phyloP scores from a whole-genome alignment of 1,140 invertebrate genomes.

The Nixonia krombeini region DNA sequence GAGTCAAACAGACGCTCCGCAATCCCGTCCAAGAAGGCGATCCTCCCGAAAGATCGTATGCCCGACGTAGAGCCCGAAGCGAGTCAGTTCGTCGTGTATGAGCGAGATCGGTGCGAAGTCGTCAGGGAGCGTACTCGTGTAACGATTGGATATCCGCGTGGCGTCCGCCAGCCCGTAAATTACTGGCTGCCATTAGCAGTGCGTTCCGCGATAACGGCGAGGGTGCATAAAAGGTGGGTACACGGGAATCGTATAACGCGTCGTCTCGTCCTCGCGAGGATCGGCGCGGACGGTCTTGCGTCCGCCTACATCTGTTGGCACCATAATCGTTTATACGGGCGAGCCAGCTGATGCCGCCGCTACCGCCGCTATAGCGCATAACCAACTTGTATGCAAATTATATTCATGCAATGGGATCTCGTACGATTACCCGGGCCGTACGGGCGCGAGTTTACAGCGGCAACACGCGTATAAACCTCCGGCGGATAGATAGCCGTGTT shows the following conservation, averaged over 20 bases:
- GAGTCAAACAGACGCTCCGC: no score
- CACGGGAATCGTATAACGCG: conserved; percentile 22
- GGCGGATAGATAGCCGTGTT: conserved; percentile 66
- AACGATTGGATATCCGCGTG: conserved; percentile 31
- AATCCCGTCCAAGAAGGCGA: no score
- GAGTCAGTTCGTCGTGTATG: no score
- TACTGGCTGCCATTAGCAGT: conserved; percentile 46
- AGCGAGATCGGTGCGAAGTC: conserved; percentile 23
- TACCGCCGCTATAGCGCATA: conserved; percentile 48
- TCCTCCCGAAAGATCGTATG: no score
- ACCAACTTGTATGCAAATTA: conserved; percentile 73
- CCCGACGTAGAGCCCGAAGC: no score
- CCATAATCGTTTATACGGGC: conserved; percentile 72
- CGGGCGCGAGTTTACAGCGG: conserved; percentile 68
- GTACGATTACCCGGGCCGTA: conserved; percentile 67
- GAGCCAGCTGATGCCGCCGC: conserved; percentile 67
- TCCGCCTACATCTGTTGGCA: conserved; percentile 71
- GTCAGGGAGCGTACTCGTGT: conserved; percentile 37
- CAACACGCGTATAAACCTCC: conserved; percentile 70
- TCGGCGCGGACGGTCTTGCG: conserved; percentile 22
- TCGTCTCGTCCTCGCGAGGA: no score
- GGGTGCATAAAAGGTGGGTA: conserved; percentile 42
- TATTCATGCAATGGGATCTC: conserved; percentile 72
- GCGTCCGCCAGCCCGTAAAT: conserved; percentile 35
- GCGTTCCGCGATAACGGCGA: conserved; percentile 46